phyloP scores from a whole-genome alignment of 2,888 invertebrate genomes.

The Dione juno region DNA sequence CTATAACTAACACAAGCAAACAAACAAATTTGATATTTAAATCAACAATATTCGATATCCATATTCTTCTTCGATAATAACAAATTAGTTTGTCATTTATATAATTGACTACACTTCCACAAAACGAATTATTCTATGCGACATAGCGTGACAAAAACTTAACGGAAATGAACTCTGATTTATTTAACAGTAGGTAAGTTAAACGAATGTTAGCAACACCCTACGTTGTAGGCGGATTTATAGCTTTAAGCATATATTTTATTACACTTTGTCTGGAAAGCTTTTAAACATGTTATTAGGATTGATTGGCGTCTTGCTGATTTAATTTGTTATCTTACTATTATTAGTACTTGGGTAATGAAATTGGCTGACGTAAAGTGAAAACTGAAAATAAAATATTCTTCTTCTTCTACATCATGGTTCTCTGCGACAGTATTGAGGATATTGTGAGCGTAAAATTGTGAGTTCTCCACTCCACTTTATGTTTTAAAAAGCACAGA shows the following conservation, averaged over 20 bases:
- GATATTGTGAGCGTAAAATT: too few relatives aligned
- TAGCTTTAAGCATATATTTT: slow-evolving; percentile 25
- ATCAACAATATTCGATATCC: too few relatives aligned
- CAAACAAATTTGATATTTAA: too few relatives aligned
- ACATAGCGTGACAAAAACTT: slow-evolving; percentile 12
- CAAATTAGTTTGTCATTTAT: too few relatives aligned
- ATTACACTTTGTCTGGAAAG: slow-evolving; percentile 20
- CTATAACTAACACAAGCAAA: too few relatives aligned
- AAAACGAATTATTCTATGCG: background rate
- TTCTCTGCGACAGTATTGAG: too few relatives aligned
- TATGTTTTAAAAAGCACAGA: too few relatives aligned
- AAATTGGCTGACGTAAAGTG: too few relatives aligned
- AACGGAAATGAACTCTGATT: slow-evolving; percentile 14
- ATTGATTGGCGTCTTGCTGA: background rate
- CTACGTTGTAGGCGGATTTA: slow-evolving; percentile 28
- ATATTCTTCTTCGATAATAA: too few relatives aligned
- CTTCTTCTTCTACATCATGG: too few relatives aligned
- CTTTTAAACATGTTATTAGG: slow-evolving; percentile 25
- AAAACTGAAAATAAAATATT: too few relatives aligned
- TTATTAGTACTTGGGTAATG: background rate
- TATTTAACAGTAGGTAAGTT: slow-evolving; percentile 17
- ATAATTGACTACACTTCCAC: background rate
- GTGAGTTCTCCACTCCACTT: too few relatives aligned
- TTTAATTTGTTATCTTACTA: slow-evolving; percentile 1
- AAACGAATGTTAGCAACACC: slow-evolving; percentile 28